A percentile compares a stretch with the other conserved stretches of the same genome.
Evolutionary conservation across 2,888 invertebrate species (phyloP).

Genomic region (Anaspis maculata): DNA sequence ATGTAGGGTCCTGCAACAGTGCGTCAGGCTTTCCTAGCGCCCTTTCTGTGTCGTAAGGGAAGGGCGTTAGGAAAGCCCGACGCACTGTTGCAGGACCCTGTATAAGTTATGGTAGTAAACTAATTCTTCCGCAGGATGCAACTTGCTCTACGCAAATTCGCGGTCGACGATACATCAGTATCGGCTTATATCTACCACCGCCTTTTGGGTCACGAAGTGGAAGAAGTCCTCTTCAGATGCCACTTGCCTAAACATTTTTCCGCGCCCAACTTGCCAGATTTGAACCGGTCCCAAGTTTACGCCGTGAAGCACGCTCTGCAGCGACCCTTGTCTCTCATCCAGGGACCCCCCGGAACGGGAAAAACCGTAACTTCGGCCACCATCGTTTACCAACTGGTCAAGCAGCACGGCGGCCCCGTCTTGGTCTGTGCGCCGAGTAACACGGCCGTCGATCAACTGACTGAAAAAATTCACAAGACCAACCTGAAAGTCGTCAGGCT

Average conservation of each 20-base stretch:
- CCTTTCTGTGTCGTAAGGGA: no score
- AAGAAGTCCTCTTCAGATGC: conserved; percentile 85
- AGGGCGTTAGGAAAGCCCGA: no score
- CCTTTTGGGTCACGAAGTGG: conserved; percentile 87
- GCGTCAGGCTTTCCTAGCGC: no score
- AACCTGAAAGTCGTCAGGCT: conserved; percentile 82
- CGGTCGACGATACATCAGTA: conserved; percentile 92
- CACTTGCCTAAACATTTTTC: conserved; percentile 94
- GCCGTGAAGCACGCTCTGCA: conserved; percentile 98
- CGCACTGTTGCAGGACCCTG: background rate
- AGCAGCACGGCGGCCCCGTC: conserved; percentile 89
- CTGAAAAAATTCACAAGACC: conserved; percentile 96
- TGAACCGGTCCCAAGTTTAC: conserved; percentile 96
- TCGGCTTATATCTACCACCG: conserved; percentile 97
- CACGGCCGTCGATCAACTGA: conserved; percentile 97
- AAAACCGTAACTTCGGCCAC: conserved; percentile 99
- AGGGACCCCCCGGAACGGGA: conserved; percentile 95
- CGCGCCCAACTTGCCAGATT: conserved; percentile 93
- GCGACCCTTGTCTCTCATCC: conserved; percentile 90
- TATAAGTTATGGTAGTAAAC: background rate
- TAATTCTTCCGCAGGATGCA: conserved; percentile 67
- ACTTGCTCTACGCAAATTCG: conserved; percentile 86
- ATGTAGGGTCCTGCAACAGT: no score
- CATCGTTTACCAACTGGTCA: conserved; percentile 95
- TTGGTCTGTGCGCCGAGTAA: conserved; percentile 98